Percentiles rank a stretch among this genome's conserved stretches.
Evolutionary conservation across 2,113 vertebrate genomes (phyloP).

Genomic region (Muscicapa adusta): DNA sequence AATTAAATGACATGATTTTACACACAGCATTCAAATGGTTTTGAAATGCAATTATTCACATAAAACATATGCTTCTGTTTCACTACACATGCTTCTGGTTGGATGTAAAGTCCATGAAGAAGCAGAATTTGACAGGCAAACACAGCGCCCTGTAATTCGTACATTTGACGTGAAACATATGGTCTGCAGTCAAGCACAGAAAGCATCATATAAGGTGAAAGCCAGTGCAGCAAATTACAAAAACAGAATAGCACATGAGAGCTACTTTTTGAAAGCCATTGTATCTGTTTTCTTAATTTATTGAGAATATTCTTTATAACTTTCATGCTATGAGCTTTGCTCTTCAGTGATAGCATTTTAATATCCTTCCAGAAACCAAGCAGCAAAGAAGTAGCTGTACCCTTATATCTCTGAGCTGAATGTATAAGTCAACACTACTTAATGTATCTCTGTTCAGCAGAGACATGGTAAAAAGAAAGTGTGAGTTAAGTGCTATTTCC

Average conservation of each 20-base stretch:
- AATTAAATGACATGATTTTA: background rate
- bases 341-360: background rate
- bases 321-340: background rate
- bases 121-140: background rate
- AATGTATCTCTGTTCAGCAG: background rate
- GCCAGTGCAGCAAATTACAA: background rate
- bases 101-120: background rate
- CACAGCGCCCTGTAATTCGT: rapidly evolving
- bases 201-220: background rate
- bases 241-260: background rate
- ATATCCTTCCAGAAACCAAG: background rate
- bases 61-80: background rate
- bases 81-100: background rate
- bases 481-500: background rate
- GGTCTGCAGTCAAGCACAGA: background rate
- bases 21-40: background rate
- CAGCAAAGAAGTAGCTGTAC: background rate
- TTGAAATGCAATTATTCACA: background rate
- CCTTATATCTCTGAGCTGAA: background rate
- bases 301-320: background rate
- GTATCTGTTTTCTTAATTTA: background rate
- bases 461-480: background rate
- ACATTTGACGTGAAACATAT: background rate
- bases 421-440: background rate
- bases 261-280: background rate